A percentile compares a stretch with the other conserved stretches of the same genome.
Conservation (phyloP, 2,797 vertebrate species). For the Gadopsis marmoratus region DNA sequence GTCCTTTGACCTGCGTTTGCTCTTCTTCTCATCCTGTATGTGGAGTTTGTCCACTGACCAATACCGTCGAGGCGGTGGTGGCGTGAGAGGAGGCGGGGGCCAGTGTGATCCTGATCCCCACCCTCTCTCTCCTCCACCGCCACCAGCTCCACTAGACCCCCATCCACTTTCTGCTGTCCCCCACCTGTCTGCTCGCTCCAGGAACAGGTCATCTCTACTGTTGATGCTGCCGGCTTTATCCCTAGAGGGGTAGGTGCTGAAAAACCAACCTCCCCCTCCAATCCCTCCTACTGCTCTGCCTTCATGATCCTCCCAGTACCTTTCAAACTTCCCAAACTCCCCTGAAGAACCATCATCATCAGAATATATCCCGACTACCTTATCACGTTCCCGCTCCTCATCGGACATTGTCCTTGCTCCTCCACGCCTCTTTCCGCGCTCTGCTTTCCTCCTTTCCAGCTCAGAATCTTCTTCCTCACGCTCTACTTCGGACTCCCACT, state of each 20-base stretch:
- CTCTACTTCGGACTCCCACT: conserved; percentile 85
- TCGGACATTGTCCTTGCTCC: conserved; percentile 80
- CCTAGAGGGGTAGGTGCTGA: conserved; percentile 87
- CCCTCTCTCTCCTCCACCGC: conserved; percentile 59
- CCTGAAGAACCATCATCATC: conserved; percentile 85
- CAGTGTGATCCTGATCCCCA: conserved; percentile 85
- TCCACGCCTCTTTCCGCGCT: conserved; percentile 71
- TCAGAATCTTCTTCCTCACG: conserved; percentile 82
- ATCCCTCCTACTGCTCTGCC: conserved; percentile 85
- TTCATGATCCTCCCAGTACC: conserved; percentile 88
- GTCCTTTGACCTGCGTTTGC: conserved; percentile 81
- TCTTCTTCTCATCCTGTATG: conserved; percentile 86
- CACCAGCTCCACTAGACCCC: conserved; percentile 73
- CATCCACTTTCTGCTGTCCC: conserved; percentile 79
- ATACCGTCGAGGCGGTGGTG: conserved; percentile 88
- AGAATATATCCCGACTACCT: conserved; percentile 81
- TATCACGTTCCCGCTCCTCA: conserved; percentile 82
- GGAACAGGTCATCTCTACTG: conserved; percentile 83
- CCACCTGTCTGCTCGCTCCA: conserved; percentile 81
- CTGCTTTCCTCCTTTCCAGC: conserved; percentile 77
- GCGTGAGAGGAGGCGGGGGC: conserved; percentile 82
- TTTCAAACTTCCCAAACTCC: conserved; percentile 88
- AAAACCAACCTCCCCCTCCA: conserved; percentile 88
- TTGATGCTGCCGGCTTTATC: conserved; percentile 86
- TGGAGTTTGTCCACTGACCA: conserved; percentile 94